These are phyloP conservation scores for Pterocles gutturalis DNA, from an alignment of 2,113 vertebrate species.

Conservation along the genomic window DNA sequence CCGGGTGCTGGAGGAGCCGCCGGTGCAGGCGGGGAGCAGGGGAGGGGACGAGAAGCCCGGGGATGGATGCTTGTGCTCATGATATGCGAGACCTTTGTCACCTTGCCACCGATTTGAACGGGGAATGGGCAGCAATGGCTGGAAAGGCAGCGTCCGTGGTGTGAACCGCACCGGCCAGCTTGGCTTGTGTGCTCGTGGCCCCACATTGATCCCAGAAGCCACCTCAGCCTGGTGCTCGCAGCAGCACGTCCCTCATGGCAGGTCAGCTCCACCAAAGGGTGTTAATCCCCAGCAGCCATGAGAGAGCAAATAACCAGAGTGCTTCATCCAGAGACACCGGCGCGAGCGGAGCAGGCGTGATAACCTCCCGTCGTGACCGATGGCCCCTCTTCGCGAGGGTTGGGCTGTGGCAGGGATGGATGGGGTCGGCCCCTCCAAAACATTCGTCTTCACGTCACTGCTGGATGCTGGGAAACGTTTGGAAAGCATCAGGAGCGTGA, in stretches of 20 bases:
- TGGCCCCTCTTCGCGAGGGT: background rate
- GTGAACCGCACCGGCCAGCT: fast-evolving
- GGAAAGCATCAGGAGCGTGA: background rate
- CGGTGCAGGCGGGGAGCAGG: background rate
- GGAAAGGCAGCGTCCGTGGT: fast-evolving
- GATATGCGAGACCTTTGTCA: background rate
- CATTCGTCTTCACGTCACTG: fast-evolving
- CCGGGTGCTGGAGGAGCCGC: background rate
- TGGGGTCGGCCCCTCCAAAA: background rate
- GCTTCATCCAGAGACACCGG: background rate
- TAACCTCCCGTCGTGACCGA: fast-evolving
- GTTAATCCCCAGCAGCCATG: fast-evolving
- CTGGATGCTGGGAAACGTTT: background rate
- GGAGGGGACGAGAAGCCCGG: background rate
- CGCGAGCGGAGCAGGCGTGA: fast-evolving
- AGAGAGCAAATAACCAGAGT: background rate
- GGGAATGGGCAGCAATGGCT: background rate
- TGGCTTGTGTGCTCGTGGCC: background rate
- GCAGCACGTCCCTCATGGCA: background rate
- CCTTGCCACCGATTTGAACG: fast-evolving
- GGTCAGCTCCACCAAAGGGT: background rate
- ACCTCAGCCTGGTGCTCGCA: background rate
- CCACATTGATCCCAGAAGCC: background rate
- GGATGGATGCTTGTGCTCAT: background rate
- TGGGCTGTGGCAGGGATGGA: background rate